Evolutionary conservation across 2,888 invertebrate genomes (phyloP), one percentile per base, ranked within the genome.

Genomic region (Margaritifera margaritifera): DNA sequence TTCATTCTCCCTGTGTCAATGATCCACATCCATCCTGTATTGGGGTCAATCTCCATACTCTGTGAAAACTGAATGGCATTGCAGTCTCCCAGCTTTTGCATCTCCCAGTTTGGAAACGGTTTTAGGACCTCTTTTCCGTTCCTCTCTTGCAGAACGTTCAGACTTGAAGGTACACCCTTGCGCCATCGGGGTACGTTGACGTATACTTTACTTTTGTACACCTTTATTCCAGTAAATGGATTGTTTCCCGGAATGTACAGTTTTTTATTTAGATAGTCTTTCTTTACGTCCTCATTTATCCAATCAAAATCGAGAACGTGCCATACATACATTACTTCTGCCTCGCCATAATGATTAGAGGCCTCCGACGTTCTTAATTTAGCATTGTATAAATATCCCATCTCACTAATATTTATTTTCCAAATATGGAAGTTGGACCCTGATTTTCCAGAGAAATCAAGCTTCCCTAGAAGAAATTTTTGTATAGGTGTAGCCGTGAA

Each of bases 1-100:
- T 69, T 55, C 2, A 61, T 61, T 19, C 61, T 50, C 19, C 81
- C 81, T 6, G 65, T 72, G 62, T 81, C 81, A n/a, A 79, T 71
- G 25, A 80, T 76, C 74, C 79, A 81, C 77, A 81, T 76, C 42
- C 64, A 65, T 2, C 77, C 77, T 5, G 76, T 77, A 62, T 72
- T 74, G 19, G 80, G 80, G 64, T 79, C 81, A 20, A 81, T 68
- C 61, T 79, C 77, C 77, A 81, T 80, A 53, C 74, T 73, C 69
- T 76, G 75, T 54, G 75, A 73, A 57, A 64, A 73, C 65, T 81
- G 80, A 24, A 81, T 56, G 8, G 73, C 72, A 22, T 71, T 51
- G 54, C 80, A 81, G 64, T 75, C 64, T 3, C 75, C 80, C 22
- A 74, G 31, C 18, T 59, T 67, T 61, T 80, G 78, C 58, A 58